These are phyloP conservation scores for Cynaeus angustus DNA, from an alignment of 2,888 invertebrate genomes.

Conservation along the genomic window DNA sequence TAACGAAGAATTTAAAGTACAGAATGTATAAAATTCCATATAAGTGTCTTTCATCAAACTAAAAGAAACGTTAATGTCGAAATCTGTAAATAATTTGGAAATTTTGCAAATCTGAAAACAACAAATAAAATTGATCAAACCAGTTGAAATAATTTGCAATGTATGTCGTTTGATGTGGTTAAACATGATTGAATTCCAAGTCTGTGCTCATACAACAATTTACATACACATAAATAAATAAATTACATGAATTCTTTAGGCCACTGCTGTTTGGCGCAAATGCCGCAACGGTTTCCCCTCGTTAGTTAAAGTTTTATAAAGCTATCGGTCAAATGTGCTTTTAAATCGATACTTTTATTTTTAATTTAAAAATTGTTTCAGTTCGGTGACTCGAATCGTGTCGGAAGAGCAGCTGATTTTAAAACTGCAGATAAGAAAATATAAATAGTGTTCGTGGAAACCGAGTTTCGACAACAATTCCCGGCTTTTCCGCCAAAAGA, in stretches of 20 bases:
- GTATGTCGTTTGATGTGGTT: too few species aligned
- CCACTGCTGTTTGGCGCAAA: background rate
- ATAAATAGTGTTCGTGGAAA: background rate
- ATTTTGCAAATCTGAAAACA: background rate
- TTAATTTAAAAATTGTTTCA: background rate
- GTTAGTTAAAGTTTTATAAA: background rate
- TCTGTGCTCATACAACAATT: too few species aligned
- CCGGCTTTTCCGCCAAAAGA: background rate
- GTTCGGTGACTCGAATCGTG: background rate
- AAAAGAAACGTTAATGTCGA: too few species aligned
- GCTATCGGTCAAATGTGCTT: background rate
- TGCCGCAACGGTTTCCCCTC: conserved; percentile 4
- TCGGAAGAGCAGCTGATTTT: background rate
- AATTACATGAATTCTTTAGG: background rate
- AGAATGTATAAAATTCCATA: background rate
- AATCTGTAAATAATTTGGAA: background rate
- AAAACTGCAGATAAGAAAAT: background rate
- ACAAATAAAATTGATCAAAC: background rate
- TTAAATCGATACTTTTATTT: background rate
- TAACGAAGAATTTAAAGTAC: background rate
- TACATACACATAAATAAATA: background rate
- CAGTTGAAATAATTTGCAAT: too few species aligned
- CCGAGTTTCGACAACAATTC: background rate
- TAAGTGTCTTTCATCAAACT: background rate
- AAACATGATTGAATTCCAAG: too few species aligned